These are phyloP conservation scores for Trachelus stipa DNA, from an alignment of 2,888 invertebrate genomes.

Conservation along the genomic window DNA sequence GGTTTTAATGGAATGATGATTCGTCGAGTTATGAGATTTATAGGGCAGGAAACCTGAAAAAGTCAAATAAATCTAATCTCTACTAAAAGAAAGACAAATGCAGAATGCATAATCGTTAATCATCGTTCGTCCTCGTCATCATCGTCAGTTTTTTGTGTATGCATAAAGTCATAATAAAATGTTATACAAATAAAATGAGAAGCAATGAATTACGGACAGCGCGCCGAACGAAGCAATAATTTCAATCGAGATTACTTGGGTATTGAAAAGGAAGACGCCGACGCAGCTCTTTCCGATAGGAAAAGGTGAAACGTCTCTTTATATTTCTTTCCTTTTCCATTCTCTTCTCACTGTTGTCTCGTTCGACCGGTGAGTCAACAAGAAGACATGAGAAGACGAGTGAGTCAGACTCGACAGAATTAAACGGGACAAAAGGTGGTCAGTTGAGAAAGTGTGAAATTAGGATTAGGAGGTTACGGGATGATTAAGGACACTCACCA, in stretches of 20 bases:
- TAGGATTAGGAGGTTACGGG: constrained; percentile 4
- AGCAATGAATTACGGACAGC: not conserved
- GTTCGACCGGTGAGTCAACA: not conserved
- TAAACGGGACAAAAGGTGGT: not conserved
- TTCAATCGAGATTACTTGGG: not conserved
- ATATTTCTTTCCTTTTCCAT: not conserved
- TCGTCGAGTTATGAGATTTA: constrained; percentile 61
- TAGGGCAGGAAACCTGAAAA: constrained; percentile 59
- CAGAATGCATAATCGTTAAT: not conserved
- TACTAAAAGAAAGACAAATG: not conserved
- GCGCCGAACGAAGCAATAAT: not conserved
- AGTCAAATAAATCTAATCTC: not conserved
- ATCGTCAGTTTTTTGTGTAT: no score
- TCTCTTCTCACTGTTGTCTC: not conserved
- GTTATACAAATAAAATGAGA: not conserved
- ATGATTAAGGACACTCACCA: constrained; percentile 61
- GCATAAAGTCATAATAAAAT: not conserved
- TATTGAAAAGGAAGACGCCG: not conserved
- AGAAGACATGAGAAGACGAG: not conserved
- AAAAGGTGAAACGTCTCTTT: not conserved
- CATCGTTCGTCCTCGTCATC: not conserved
- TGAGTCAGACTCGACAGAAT: not conserved
- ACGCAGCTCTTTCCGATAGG: not conserved
- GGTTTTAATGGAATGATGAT: constrained; percentile 65
- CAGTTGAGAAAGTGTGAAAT: constrained; percentile 3